Evolutionary conservation across 2,797 vertebrate species (phyloP).

Genomic region (Pseudochaenichthys georgianus): DNA sequence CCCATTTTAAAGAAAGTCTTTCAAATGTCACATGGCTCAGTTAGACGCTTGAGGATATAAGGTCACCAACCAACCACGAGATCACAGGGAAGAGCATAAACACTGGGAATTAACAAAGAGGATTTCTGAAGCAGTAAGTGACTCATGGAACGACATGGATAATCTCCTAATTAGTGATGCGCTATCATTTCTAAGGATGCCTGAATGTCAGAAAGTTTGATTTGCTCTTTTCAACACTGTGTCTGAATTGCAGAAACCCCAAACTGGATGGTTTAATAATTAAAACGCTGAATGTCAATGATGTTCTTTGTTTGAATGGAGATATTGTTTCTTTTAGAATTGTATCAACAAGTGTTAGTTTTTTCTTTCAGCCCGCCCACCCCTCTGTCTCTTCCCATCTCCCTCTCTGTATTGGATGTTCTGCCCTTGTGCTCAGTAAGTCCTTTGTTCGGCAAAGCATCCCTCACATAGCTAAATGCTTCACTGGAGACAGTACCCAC

Average conservation of each 20-base stretch:
- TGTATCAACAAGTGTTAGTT: conserved; percentile 52
- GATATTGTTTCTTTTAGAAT: conserved; percentile 18
- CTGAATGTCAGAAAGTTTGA: conserved; percentile 45
- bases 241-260: not conserved
- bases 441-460: conserved; percentile 82
- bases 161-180: conserved; percentile 66
- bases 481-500: conserved; percentile 82
- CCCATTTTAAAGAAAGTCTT: conserved; percentile 63
- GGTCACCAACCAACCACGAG: conserved; percentile 71
- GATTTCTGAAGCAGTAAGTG: conserved; percentile 50
- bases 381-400: conserved; percentile 44
- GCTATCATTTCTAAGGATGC: conserved; percentile 32
- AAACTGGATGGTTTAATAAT: conserved; percentile 26
- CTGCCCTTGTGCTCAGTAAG: conserved; percentile 77
- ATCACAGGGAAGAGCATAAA: conserved; percentile 65
- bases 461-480: conserved; percentile 75
- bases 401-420: conserved; percentile 69
- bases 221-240: conserved; percentile 21
- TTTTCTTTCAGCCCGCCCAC: conserved; percentile 38
- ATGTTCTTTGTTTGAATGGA: conserved; percentile 35
- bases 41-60: conserved; percentile 62
- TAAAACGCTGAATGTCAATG: conserved; percentile 15
- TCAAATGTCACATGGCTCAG: conserved; percentile 79
- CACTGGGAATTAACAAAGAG: conserved; percentile 46
- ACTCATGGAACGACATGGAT: conserved; percentile 55